Conservation (phyloP, 2,113 vertebrate genomes). For the Megalops atlanticus region DNA sequence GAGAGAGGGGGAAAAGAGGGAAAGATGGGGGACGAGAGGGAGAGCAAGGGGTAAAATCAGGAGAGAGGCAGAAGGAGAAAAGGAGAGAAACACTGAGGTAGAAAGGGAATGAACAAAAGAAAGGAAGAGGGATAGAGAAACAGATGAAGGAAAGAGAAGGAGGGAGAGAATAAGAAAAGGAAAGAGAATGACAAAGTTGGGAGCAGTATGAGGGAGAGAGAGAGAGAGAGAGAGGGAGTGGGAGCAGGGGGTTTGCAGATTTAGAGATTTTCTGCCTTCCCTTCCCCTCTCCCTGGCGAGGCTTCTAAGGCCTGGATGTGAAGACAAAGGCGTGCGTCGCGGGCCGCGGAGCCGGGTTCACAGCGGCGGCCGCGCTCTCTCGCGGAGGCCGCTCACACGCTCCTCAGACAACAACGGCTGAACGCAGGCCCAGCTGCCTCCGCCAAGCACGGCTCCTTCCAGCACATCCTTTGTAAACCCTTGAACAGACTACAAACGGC, state of each 20-base stretch:
- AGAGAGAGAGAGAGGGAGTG: slow-evolving; percentile 29
- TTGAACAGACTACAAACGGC: slow-evolving; percentile 68
- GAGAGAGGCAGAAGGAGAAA: background rate
- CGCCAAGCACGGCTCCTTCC: slow-evolving; percentile 66
- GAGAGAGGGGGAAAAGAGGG: slow-evolving; percentile 42
- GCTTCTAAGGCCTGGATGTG: slow-evolving; percentile 71
- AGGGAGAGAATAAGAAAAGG: slow-evolving; percentile 47
- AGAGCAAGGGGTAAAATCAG: slow-evolving; percentile 58
- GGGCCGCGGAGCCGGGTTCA: slow-evolving; percentile 68
- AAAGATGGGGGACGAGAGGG: slow-evolving; percentile 44
- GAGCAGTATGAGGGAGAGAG: background rate
- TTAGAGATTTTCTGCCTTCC: slow-evolving; percentile 67
- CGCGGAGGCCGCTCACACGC: slow-evolving; percentile 65
- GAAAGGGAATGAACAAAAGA: too few relatives aligned
- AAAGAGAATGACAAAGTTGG: slow-evolving; percentile 35
- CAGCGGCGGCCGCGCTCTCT: slow-evolving; percentile 54
- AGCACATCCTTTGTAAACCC: slow-evolving; percentile 68
- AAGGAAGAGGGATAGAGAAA: slow-evolving; percentile 44
- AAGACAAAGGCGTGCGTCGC: slow-evolving; percentile 59
- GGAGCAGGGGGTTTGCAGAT: too few relatives aligned
- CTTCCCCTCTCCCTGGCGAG: slow-evolving; percentile 61
- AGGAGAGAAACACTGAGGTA: slow-evolving; percentile 52
- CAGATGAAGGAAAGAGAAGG: slow-evolving; percentile 63
- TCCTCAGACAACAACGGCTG: slow-evolving; percentile 65
- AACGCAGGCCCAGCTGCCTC: slow-evolving; percentile 26